Conservation (phyloP, 2,888 invertebrate genomes). For the Pegoplata infirma region DNA sequence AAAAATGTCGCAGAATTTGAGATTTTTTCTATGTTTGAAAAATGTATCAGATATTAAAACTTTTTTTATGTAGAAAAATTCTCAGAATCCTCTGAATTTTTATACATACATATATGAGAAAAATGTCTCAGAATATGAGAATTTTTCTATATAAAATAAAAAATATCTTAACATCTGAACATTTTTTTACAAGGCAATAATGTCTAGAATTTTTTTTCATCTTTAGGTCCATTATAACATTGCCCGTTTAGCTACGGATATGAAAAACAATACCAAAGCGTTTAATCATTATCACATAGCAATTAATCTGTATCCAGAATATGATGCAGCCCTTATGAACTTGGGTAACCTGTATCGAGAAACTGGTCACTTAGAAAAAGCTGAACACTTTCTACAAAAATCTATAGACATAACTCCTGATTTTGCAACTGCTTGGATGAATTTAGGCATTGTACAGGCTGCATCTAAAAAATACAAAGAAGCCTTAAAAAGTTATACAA, state of each 20-base stretch:
- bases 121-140: no score
- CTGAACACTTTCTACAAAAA: constrained; percentile 88
- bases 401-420: constrained; percentile 85
- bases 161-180: no score
- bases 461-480: constrained; percentile 84
- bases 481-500: constrained; percentile 88
- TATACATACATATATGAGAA: no score
- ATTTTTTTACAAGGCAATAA: no score
- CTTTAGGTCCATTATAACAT: constrained; percentile 86
- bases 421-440: constrained; percentile 99
- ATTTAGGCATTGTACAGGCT: constrained; percentile 94
- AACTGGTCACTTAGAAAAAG: constrained; percentile 91
- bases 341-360: constrained; percentile 96
- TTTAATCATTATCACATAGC: constrained; percentile 88
- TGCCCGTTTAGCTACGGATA: constrained; percentile 91
- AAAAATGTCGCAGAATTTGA: no score
- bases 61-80: no score
- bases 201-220: constrained; percentile 12
- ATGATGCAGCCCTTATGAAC: constrained; percentile 95
- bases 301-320: constrained; percentile 93
- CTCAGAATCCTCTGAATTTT: no score
- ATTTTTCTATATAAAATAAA: no score
- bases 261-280: constrained; percentile 84
- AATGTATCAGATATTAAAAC: no score
- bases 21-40: no score